Percentiles rank a stretch among this genome's conserved stretches.
phyloP scores from a whole-genome alignment of 2,888 invertebrate species.

The Proisotoma minuta region DNA sequence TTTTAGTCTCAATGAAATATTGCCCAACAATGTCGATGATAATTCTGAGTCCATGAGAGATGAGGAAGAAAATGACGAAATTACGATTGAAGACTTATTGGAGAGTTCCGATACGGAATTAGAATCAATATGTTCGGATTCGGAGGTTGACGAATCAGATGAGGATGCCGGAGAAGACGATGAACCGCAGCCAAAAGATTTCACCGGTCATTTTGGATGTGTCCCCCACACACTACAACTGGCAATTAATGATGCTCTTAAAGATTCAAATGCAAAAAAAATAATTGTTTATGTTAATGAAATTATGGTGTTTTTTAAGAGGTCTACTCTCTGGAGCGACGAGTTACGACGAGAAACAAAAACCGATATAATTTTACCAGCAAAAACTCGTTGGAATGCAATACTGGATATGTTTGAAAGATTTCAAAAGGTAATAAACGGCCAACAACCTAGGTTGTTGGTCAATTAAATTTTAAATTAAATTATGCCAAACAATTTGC shows the following conservation, averaged over 20 bases:
- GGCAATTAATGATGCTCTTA: slow-evolving; percentile 13
- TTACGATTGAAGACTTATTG: not conserved
- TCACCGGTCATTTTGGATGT: slow-evolving; percentile 4
- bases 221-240: slow-evolving; percentile 13
- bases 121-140: not conserved
- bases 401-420: not conserved
- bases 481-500: too few relatives aligned
- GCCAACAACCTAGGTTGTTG: too few relatives aligned
- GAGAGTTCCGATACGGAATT: not conserved
- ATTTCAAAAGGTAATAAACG: not conserved
- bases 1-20: not conserved
- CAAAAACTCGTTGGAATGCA: not conserved
- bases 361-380: not conserved
- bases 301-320: slow-evolving; percentile 15
- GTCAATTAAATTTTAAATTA: too few relatives aligned
- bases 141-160: not conserved
- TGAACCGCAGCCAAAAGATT: not conserved
- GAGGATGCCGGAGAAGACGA: not conserved
- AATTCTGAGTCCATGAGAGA: not conserved
- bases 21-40: not conserved
- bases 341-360: not conserved
- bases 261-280: not conserved
- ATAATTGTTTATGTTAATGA: not conserved
- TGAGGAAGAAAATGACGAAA: not conserved
- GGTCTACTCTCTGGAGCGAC: not conserved